Evolutionary conservation across 2,113 vertebrate genomes (phyloP).

Genomic region (Eretmochelys imbricata): DNA sequence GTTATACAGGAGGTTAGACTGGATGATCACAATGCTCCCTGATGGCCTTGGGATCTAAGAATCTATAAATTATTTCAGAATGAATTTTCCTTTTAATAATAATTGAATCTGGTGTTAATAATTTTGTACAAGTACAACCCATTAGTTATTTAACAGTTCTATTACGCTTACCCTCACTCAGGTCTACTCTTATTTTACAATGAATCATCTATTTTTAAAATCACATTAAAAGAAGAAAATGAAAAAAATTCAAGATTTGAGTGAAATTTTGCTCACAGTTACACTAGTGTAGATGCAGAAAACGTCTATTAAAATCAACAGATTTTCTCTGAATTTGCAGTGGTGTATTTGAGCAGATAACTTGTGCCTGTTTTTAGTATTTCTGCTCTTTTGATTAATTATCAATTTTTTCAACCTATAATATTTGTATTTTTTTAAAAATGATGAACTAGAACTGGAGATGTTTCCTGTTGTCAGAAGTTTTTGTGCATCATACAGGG

Average conservation of each 20-base stretch:
- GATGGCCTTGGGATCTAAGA: not conserved
- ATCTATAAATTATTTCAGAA: not conserved
- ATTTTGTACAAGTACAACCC: not conserved
- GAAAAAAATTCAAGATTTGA: not conserved
- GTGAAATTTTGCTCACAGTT: not conserved
- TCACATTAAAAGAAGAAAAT: not conserved
- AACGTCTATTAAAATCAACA: not conserved
- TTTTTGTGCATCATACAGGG: constrained; percentile 8
- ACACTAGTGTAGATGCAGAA: not conserved
- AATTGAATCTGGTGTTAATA: not conserved
- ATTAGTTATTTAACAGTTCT: not conserved
- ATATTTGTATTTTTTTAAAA: not conserved
- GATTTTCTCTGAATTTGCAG: not conserved
- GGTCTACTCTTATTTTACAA: not conserved
- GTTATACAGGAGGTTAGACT: not conserved
- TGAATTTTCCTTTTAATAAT: not conserved
- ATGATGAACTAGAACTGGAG: not conserved
- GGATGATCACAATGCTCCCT: not conserved
- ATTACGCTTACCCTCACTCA: not conserved
- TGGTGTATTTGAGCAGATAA: not conserved
- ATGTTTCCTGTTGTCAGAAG: not conserved
- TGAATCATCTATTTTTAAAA: not conserved
- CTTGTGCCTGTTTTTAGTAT: not conserved
- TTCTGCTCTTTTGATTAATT: not conserved
- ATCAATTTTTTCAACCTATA: not conserved